Evolutionary conservation across 2,888 invertebrate genomes (phyloP).

Genomic region (Achlya flavicornis): DNA sequence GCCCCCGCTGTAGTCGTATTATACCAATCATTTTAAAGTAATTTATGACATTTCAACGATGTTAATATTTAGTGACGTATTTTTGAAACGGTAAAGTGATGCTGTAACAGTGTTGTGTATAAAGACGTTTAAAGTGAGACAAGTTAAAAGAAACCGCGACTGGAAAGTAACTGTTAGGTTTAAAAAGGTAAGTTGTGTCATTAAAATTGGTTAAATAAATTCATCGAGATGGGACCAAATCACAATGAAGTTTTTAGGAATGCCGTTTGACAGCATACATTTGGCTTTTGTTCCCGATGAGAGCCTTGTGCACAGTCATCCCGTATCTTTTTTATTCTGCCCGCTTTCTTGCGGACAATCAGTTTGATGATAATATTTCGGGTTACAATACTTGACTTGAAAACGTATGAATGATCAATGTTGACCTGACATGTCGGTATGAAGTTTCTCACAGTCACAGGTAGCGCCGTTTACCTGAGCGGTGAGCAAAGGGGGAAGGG

Average conservation of each 20-base stretch:
- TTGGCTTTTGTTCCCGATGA: conserved; percentile 66
- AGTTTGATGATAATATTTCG: neutral
- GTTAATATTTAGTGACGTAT: conserved; percentile 59
- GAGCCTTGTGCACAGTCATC: conserved; percentile 80
- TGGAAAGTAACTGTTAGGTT: conserved; percentile 78
- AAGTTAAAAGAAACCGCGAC: conserved; percentile 61
- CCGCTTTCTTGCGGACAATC: conserved; percentile 61
- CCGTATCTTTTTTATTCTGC: conserved; percentile 71
- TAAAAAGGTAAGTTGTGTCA: conserved; percentile 81
- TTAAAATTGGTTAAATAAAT: conserved; percentile 67
- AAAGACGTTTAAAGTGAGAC: conserved; percentile 52
- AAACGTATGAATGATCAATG: conserved; percentile 11
- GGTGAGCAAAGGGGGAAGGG: conserved; percentile 59
- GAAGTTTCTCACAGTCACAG: conserved; percentile 68
- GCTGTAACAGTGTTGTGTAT: conserved; percentile 70
- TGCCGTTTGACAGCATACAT: conserved; percentile 82
- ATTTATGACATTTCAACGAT: conserved; percentile 69
- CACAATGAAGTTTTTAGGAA: conserved; percentile 80
- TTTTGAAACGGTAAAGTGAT: conserved; percentile 55
- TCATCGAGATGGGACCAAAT: conserved; percentile 77
- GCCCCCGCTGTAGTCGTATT: conserved; percentile 68
- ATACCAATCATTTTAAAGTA: conserved; percentile 59
- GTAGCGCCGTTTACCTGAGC: conserved; percentile 78
- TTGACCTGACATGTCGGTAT: conserved; percentile 25
- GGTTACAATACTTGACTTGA: neutral